A percentile compares a stretch with the other conserved stretches of the same genome.
Conservation (phyloP, 2,888 invertebrate genomes). For the Eulithis testata region DNA sequence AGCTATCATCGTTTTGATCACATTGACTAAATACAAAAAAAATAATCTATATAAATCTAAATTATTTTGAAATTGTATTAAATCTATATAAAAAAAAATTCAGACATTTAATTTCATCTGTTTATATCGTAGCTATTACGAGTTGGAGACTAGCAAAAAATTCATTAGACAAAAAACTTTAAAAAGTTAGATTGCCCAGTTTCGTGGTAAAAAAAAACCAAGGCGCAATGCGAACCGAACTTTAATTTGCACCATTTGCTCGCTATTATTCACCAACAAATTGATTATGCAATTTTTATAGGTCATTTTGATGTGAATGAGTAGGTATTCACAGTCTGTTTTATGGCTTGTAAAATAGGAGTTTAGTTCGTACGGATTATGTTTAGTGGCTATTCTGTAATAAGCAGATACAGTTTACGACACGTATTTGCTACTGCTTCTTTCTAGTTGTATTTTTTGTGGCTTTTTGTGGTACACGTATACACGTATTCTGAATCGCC, state of each 20-base stretch:
- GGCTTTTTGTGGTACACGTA: neutral
- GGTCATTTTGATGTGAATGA: conserved; percentile 48
- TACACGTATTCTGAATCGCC: neutral
- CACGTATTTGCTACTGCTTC: conserved; percentile 7
- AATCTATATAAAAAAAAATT: no score
- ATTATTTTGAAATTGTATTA: no score
- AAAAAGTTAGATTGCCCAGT: neutral
- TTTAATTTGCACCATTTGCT: conserved; percentile 41
- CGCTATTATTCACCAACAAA: conserved; percentile 50
- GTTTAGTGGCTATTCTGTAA: conserved; percentile 37
- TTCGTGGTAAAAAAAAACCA: neutral
- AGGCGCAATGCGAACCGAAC: neutral
- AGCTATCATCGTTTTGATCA: no score
- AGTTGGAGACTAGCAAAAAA: no score
- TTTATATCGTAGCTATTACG: no score
- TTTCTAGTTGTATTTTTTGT: neutral
- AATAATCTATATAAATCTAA: no score
- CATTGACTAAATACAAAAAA: no score
- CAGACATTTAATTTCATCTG: no score
- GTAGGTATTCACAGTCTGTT: conserved; percentile 47
- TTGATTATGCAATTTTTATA: conserved; percentile 52
- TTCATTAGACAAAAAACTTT: no score
- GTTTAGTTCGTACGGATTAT: conserved; percentile 42
- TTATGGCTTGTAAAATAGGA: conserved; percentile 47
- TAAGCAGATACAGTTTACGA: conserved; percentile 31